These are phyloP conservation scores for Ceraclea dissimilis DNA, from an alignment of 2,888 invertebrate species.

Conservation along the genomic window DNA sequence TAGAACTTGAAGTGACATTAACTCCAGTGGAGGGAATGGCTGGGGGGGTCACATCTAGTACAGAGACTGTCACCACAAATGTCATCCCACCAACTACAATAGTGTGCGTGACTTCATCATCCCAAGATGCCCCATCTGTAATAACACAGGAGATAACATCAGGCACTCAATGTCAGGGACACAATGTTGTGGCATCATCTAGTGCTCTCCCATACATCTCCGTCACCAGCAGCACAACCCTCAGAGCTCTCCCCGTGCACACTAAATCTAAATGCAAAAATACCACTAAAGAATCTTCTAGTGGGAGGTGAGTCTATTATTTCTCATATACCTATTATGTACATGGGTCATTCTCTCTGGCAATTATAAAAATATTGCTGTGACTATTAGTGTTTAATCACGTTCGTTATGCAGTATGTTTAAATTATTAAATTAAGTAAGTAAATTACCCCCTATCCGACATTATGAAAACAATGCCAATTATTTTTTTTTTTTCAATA, in stretches of 20 bases:
- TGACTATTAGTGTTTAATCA: too few relatives aligned
- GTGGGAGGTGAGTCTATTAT: neutral
- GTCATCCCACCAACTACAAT: slow-evolving; percentile 20
- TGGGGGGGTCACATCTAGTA: slow-evolving; percentile 3
- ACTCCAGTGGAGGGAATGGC: slow-evolving; percentile 53
- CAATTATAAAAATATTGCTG: too few relatives aligned
- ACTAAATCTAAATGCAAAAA: slow-evolving; percentile 33
- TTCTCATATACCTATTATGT: too few relatives aligned
- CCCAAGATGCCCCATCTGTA: slow-evolving; percentile 25
- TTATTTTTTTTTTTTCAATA: too few relatives aligned
- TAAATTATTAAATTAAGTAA: too few relatives aligned
- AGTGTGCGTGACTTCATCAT: slow-evolving; percentile 26
- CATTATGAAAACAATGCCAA: too few relatives aligned
- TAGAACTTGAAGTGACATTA: slow-evolving; percentile 53
- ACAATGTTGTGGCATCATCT: slow-evolving; percentile 37
- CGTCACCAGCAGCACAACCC: slow-evolving; percentile 43
- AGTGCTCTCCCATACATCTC: slow-evolving; percentile 44
- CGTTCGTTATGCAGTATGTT: too few relatives aligned
- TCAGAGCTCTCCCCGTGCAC: slow-evolving; percentile 29
- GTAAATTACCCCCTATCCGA: too few relatives aligned
- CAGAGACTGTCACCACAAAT: slow-evolving; percentile 5
- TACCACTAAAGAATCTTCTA: slow-evolving; percentile 21
- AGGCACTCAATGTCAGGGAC: slow-evolving; percentile 1
- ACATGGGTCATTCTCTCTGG: too few relatives aligned
- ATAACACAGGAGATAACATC: slow-evolving; percentile 10